Evolutionary conservation across 2,113 vertebrate genomes (phyloP), one percentile per base, ranked within the genome.

Genomic region (Empidonax traillii): DNA sequence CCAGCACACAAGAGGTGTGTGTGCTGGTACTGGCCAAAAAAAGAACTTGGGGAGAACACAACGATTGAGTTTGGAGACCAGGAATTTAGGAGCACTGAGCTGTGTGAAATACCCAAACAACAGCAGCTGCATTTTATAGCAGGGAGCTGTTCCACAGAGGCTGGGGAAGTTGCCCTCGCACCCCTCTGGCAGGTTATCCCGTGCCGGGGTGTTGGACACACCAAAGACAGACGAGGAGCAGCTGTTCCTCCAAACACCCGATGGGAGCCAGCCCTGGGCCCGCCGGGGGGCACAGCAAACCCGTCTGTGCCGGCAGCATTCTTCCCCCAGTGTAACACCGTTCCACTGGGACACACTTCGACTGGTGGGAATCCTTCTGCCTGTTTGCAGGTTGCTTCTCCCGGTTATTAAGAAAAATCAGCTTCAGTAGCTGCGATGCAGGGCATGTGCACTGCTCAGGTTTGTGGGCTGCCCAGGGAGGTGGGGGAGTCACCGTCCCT

Each of bases 301-400:
- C 37, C 6, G 17, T 5, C 56, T 30, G 0, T 14, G 74, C 47
- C 5, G 0, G 33, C 62, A 43, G 58, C 21, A 31, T 37, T 25
- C 63, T 10, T 55, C 56, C 51, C n/a, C 13, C 46, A 3, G 0
- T 2, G 0, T 8, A 19, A 23, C 55, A 39, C 35, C 2, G 1
- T 3, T 58, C 22, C 66, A 17, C 22, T 2, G 4, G 30, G 30
- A 9, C 15, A 12, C 6, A 1, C 28, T 46, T 16, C 0, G 2
- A 2, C 23, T 19, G 23, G 39, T 8, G 9, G 85, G n/a, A 77
- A 35, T 28, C 35, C 37, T 28, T 16, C 53, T 47, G 43, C 35
- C 23, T 39, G 12, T 19, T 8, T 11, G 72, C 67, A 65, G 79
- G 43, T 20, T 9, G 28, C n/a, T 83, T 73, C 2, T 3, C 1